Conservation (phyloP, 1,140 invertebrate genomes). For the Zaprionus tsacasi region DNA sequence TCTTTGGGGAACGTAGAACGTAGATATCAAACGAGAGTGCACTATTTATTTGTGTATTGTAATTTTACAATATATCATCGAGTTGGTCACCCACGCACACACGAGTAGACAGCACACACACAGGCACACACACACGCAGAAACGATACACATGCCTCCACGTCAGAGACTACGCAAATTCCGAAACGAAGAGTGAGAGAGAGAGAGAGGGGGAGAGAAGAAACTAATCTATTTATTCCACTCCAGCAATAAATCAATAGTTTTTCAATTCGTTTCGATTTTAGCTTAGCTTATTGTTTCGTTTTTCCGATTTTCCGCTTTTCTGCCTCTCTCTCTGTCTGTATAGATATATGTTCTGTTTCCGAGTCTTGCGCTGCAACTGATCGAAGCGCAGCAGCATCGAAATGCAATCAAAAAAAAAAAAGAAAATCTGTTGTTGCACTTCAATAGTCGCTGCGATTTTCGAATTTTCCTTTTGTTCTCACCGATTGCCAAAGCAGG, state of each 20-base stretch:
- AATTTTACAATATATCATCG: constrained; percentile 51
- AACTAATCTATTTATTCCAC: constrained; percentile 79
- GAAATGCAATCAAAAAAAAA: constrained; percentile 71
- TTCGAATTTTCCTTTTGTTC: constrained; percentile 39
- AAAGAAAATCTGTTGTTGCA: background rate
- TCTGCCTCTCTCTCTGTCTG: background rate
- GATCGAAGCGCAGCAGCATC: constrained; percentile 59
- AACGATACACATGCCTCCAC: constrained; percentile 20
- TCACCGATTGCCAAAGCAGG: constrained; percentile 35
- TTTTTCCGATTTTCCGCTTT: background rate
- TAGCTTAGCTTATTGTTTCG: background rate
- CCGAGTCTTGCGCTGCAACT: constrained; percentile 71
- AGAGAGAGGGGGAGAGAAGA: constrained; percentile 17
- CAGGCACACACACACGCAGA: constrained; percentile 8
- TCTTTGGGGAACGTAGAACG: background rate
- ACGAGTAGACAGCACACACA: constrained; percentile 21
- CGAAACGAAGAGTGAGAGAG: constrained; percentile 10
- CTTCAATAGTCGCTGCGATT: constrained; percentile 48
- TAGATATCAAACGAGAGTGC: constrained; percentile 17
- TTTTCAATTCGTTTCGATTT: constrained; percentile 48
- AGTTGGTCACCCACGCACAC: constrained; percentile 22
- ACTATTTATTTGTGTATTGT: constrained; percentile 29
- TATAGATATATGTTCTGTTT: constrained; percentile 63
- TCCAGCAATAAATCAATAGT: constrained; percentile 79
- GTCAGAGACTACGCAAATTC: constrained; percentile 69